Conservation (phyloP, 2,888 invertebrate genomes). For the Macrosoma leucophasiata region DNA sequence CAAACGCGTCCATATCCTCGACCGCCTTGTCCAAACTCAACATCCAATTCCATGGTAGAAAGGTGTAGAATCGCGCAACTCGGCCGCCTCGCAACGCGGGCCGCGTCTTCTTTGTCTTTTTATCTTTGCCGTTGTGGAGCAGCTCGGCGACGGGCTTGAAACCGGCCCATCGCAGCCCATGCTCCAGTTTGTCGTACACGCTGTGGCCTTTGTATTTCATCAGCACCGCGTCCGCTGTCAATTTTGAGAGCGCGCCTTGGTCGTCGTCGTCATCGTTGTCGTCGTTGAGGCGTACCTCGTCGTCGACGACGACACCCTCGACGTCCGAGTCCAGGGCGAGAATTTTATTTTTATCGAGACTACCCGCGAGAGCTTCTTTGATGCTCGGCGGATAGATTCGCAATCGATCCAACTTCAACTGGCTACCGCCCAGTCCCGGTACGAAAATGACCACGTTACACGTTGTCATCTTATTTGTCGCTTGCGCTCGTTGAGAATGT, state of each 20-base stretch:
- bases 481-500: slow-evolving; percentile 1
- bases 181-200: slow-evolving; percentile 2
- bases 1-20: slow-evolving; percentile 5
- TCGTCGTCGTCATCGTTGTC: not conserved
- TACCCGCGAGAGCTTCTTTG: slow-evolving; percentile 2
- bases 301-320: not conserved
- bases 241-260: slow-evolving; percentile 2
- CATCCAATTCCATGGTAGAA: slow-evolving; percentile 2
- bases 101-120: not conserved
- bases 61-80: slow-evolving; percentile 4
- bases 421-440: slow-evolving; percentile 3
- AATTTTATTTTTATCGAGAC: slow-evolving; percentile 3
- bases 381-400: slow-evolving; percentile 4
- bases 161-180: slow-evolving; percentile 1
- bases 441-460: slow-evolving; percentile 3
- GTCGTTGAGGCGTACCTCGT: not conserved
- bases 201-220: slow-evolving; percentile 4
- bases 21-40: slow-evolving; percentile 4
- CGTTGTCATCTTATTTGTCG: slow-evolving; percentile 3
- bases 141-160: not conserved
- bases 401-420: slow-evolving; percentile 2
- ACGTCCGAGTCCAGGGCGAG: not conserved
- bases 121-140: no score
- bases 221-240: slow-evolving; percentile 4
- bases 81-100: slow-evolving; percentile 1